phyloP scores from a whole-genome alignment of 2,797 vertebrate species.

The Typhlichthys subterraneus region DNA sequence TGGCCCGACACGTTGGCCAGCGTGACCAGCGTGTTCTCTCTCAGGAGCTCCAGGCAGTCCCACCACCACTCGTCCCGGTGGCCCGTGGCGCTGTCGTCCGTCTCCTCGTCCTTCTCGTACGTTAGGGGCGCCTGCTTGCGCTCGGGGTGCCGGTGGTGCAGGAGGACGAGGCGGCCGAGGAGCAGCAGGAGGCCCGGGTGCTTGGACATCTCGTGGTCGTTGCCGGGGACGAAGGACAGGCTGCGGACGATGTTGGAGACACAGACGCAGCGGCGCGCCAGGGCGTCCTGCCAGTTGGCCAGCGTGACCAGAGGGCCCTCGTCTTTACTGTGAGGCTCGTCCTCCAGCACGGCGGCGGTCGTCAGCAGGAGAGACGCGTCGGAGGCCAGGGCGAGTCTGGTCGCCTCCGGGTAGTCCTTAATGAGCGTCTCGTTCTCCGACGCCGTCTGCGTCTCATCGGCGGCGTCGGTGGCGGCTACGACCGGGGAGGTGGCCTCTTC shows the following conservation, averaged over 20 bases:
- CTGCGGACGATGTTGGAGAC: slow-evolving; percentile 98
- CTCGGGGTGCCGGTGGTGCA: slow-evolving; percentile 95
- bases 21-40: slow-evolving; percentile 97
- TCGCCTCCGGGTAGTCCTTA: slow-evolving; percentile 74
- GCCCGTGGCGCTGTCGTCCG: slow-evolving; percentile 89
- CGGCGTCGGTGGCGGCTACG: slow-evolving; percentile 65
- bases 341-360: slow-evolving; percentile 89
- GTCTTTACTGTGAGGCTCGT: slow-evolving; percentile 97
- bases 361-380: slow-evolving; percentile 73
- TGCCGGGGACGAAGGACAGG: slow-evolving; percentile 96
- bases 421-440: slow-evolving; percentile 53
- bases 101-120: slow-evolving; percentile 96
- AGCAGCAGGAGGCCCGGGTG: slow-evolving; percentile 94
- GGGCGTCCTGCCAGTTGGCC: slow-evolving; percentile 95
- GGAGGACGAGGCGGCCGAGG: slow-evolving; percentile 91
- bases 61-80: slow-evolving; percentile 99
- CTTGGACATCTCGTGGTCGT: slow-evolving; percentile 98
- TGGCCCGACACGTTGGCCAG: slow-evolving; percentile 98
- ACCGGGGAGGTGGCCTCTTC: slow-evolving; percentile 71
- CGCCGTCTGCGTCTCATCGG: slow-evolving; percentile 69
- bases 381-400: slow-evolving; percentile 75
- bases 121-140: slow-evolving; percentile 96
- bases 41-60: slow-evolving; percentile 97
- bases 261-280: slow-evolving; percentile 93
- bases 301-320: slow-evolving; percentile 93